Evolutionary conservation across 2,113 vertebrate genomes (phyloP).

Genomic region (Mystacornis crossleyi): DNA sequence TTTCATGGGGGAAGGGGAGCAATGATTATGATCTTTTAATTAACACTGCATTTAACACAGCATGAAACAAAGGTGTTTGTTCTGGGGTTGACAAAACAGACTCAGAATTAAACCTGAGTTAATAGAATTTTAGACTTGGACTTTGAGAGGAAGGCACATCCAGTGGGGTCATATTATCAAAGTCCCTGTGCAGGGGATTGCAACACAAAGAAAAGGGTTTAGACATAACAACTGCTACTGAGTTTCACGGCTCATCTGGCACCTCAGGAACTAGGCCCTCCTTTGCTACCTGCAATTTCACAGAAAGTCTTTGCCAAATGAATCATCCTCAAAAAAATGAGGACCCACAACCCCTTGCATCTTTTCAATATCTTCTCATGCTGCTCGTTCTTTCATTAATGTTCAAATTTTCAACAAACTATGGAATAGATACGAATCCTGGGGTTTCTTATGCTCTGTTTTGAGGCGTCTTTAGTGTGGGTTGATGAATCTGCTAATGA

Average conservation of each 20-base stretch:
- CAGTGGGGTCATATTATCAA: not conserved
- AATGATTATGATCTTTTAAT: slow-evolving; percentile 78
- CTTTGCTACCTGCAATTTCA: not conserved
- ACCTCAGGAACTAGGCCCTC: not conserved
- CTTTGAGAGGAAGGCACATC: not conserved
- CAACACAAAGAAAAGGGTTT: not conserved
- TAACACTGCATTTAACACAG: slow-evolving; percentile 55
- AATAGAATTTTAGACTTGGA: not conserved
- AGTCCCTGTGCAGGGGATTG: not conserved
- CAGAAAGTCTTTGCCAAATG: not conserved
- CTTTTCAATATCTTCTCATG: not conserved
- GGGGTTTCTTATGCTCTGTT: not conserved
- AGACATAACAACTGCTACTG: not conserved
- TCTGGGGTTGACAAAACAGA: not conserved
- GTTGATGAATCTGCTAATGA: not conserved
- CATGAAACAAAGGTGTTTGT: slow-evolving; percentile 56
- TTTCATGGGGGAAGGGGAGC: slow-evolving; percentile 45
- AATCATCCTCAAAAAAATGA: not conserved
- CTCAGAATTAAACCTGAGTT: not conserved
- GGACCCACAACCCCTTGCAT: not conserved
- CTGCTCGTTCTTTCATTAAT: not conserved
- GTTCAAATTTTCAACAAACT: not conserved
- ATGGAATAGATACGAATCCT: not conserved
- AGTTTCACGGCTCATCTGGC: not conserved
- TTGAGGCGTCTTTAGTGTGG: not conserved